Evolutionary conservation across 2,888 invertebrate species (phyloP).

Genomic region (Ditula angustiorana): DNA sequence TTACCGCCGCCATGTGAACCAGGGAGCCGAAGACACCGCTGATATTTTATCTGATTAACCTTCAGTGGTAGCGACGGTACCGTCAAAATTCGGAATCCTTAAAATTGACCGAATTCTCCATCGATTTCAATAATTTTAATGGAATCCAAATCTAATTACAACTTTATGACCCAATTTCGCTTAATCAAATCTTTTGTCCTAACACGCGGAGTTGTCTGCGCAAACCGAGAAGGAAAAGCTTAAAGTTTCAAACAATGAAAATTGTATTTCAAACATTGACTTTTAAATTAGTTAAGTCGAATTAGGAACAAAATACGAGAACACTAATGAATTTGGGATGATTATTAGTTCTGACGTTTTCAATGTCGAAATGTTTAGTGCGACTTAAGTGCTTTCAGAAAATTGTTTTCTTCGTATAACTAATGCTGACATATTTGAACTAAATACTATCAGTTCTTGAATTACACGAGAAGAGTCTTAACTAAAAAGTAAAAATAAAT

Average conservation of each 20-base stretch:
- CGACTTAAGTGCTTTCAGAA: background rate
- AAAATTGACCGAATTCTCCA: background rate
- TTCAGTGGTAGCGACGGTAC: too few species aligned
- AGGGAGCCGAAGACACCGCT: too few species aligned
- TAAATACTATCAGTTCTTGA: too few species aligned
- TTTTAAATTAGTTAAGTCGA: constrained; percentile 10
- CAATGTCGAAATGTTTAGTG: background rate
- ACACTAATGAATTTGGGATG: background rate
- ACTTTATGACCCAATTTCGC: background rate
- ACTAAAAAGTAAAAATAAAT: too few species aligned
- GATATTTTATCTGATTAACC: too few species aligned
- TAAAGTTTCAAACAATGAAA: constrained; percentile 19
- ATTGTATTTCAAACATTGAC: constrained; percentile 11
- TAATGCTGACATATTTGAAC: too few species aligned
- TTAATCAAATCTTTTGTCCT: background rate
- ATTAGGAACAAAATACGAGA: constrained; percentile 4
- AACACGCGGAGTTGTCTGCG: background rate
- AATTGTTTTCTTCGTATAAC: too few species aligned
- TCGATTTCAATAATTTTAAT: background rate
- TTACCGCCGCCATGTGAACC: too few species aligned
- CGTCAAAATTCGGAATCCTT: background rate
- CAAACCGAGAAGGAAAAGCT: background rate
- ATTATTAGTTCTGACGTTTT: background rate
- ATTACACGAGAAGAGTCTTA: too few species aligned
- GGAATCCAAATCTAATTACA: background rate